Conservation (phyloP, 2,797 vertebrate genomes). For the Scolopax rusticola region DNA sequence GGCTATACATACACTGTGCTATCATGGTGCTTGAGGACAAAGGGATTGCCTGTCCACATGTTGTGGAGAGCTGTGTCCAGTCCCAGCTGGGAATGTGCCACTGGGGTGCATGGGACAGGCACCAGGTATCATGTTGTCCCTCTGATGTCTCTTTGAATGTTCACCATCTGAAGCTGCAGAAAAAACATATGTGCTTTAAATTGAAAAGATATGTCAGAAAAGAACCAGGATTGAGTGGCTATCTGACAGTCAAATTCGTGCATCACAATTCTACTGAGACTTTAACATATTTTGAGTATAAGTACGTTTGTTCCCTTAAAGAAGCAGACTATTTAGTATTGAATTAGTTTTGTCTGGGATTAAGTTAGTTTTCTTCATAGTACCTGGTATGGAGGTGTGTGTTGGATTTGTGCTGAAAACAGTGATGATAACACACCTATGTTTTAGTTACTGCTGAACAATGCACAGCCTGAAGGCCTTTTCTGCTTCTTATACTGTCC, state of each 20-base stretch:
- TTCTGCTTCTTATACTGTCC: background rate
- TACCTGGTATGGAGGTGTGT: background rate
- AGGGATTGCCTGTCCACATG: accelerated
- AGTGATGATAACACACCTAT: background rate
- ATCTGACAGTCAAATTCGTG: background rate
- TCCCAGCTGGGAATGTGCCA: background rate
- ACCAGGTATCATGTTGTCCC: accelerated
- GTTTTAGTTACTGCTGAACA: background rate
- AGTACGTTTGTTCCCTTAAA: background rate
- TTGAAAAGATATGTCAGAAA: background rate
- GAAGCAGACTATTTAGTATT: background rate
- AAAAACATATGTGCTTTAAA: background rate
- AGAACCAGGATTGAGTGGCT: background rate
- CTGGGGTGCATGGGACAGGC: accelerated
- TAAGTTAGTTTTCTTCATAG: background rate
- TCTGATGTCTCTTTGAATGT: background rate
- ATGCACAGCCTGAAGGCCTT: background rate
- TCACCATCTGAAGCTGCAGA: background rate
- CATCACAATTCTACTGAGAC: background rate
- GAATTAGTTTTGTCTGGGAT: background rate
- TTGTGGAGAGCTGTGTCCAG: background rate
- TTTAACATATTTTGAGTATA: background rate
- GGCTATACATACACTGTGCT: accelerated
- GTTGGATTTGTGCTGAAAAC: background rate
- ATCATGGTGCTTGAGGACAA: background rate